Evolutionary conservation across 2,888 invertebrate species (phyloP).

Genomic region (Augochlorella aurata): DNA sequence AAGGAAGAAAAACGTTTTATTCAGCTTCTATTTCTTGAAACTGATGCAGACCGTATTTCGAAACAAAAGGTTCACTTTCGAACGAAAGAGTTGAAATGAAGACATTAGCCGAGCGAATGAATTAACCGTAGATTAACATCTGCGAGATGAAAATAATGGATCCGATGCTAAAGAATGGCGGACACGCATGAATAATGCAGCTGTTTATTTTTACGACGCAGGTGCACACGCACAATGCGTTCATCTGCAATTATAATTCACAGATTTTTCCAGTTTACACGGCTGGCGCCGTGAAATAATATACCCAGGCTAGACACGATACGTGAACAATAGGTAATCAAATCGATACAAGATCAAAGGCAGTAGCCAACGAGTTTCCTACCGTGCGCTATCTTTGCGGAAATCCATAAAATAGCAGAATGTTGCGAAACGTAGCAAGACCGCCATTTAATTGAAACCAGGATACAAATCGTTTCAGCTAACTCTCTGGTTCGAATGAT

Average conservation of each 20-base stretch:
- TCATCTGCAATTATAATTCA: constrained; percentile 28
- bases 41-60: too few species aligned
- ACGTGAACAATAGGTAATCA: constrained; percentile 31
- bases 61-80: too few species aligned
- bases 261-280: constrained; percentile 13
- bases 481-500: neutral
- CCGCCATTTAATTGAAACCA: constrained; percentile 6
- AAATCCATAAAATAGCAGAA: neutral
- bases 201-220: constrained; percentile 12
- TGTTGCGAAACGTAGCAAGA: neutral
- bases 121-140: constrained; percentile 3
- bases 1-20: too few species aligned
- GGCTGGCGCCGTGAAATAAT: constrained; percentile 32
- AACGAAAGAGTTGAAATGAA: neutral
- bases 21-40: too few species aligned
- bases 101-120: neutral
- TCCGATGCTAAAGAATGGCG: neutral
- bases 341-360: constrained; percentile 18
- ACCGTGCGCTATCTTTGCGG: neutral
- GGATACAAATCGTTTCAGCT: neutral
- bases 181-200: constrained; percentile 7
- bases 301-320: constrained; percentile 36
- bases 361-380: neutral
- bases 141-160: neutral
- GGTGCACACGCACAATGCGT: constrained; percentile 6